A percentile compares a stretch with the other conserved stretches of the same genome.
These are phyloP conservation scores for Lepidochrysops patricia DNA, from an alignment of 2,888 invertebrate species.

Conservation along the genomic window DNA sequence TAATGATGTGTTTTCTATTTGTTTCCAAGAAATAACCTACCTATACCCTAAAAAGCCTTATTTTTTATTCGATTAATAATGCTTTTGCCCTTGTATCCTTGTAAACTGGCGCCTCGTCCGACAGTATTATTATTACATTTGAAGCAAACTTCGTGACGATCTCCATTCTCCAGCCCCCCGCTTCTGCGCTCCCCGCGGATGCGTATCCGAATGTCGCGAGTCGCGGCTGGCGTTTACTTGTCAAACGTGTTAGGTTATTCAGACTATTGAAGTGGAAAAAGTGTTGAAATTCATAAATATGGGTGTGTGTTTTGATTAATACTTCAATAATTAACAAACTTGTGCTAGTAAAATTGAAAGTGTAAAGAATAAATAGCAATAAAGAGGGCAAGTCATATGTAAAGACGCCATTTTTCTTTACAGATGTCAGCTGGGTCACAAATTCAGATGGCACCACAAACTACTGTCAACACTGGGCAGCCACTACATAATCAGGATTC, in stretches of 20 bases:
- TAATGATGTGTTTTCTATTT: conserved; percentile 17
- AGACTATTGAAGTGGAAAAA: conserved; percentile 41
- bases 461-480: conserved; percentile 87
- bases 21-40: conserved; percentile 20
- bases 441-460: conserved; percentile 98
- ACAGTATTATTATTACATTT: conserved; percentile 67
- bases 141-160: conserved; percentile 73
- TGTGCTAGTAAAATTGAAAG: conserved; percentile 32
- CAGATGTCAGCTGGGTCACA: conserved; percentile 98
- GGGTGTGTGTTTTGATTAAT: conserved; percentile 36
- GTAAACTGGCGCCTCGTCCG: conserved; percentile 71
- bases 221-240: conserved; percentile 67
- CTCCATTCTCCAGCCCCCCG: conserved; percentile 51
- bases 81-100: conserved; percentile 69
- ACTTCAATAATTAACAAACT: conserved; percentile 43
- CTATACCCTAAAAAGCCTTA: conserved; percentile 26
- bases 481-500: conserved; percentile 96
- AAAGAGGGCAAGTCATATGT: conserved; percentile 69
- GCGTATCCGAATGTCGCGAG: conserved; percentile 72
- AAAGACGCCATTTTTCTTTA: conserved; percentile 76
- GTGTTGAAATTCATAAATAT: conserved; percentile 38
- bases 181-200: conserved; percentile 59
- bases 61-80: conserved; percentile 49
- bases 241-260: conserved; percentile 73
- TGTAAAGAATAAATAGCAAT: conserved; percentile 32